Evolutionary conservation across 2,113 vertebrate genomes (phyloP).

Genomic region (Phylloscopus trochilus): DNA sequence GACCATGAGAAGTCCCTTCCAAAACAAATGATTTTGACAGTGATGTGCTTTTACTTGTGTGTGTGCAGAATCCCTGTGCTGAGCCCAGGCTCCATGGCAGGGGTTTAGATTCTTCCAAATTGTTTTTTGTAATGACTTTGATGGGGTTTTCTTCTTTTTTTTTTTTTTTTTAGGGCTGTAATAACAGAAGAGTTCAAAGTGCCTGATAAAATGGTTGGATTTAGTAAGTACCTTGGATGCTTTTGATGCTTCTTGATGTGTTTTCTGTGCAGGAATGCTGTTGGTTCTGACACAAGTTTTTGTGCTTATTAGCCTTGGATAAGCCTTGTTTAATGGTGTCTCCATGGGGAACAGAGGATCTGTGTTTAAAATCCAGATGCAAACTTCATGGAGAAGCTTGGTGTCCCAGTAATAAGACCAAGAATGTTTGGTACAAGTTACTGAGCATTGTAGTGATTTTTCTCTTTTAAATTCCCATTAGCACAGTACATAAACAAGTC

Average conservation of each 20-base stretch:
- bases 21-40: background rate
- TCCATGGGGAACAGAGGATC: background rate
- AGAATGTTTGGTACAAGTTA: background rate
- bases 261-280: background rate
- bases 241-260: background rate
- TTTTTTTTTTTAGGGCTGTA: constrained; percentile 79
- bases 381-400: background rate
- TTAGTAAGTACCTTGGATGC: constrained; percentile 87
- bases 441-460: background rate
- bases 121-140: background rate
- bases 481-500: background rate
- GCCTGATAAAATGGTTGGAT: constrained; percentile 99
- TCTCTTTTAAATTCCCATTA: background rate
- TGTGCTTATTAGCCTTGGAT: background rate
- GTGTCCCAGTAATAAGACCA: background rate
- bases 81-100: background rate
- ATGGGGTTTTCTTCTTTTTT: background rate
- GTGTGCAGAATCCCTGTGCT: background rate
- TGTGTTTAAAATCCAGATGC: background rate
- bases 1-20: background rate
- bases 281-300: background rate
- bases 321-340: background rate
- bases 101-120: background rate
- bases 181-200: constrained; percentile 99
- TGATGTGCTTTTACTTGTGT: background rate